Conservation (phyloP, 2,888 invertebrate genomes). For the Coelopa pilipes region DNA sequence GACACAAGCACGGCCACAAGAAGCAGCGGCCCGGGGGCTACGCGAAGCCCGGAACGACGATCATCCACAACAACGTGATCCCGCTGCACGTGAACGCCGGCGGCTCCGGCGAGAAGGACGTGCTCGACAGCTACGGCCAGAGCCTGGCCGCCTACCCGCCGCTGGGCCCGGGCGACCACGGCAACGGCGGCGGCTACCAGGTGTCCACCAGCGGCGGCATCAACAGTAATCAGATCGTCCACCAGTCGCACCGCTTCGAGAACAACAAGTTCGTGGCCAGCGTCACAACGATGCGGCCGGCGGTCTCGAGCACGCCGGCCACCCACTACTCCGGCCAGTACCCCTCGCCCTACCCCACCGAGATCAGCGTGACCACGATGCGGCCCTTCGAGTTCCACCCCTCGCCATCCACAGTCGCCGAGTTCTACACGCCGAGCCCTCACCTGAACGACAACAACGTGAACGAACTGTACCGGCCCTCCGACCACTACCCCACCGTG, state of each 20-base stretch:
- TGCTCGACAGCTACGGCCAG: conserved; percentile 62
- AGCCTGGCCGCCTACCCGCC: conserved; percentile 56
- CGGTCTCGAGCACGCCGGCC: conserved; percentile 46
- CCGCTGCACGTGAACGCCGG: conserved; percentile 58
- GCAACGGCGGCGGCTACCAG: conserved; percentile 38
- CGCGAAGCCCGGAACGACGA: conserved; percentile 56
- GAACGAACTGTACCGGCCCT: conserved; percentile 55
- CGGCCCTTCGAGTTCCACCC: conserved; percentile 52
- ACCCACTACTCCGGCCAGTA: conserved; percentile 49
- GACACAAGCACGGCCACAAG: conserved; percentile 38
- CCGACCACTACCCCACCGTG: conserved; percentile 56
- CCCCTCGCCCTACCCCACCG: conserved; percentile 50
- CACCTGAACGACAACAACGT: conserved; percentile 62
- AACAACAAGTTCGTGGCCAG: conserved; percentile 49
- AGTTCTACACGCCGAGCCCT: conserved; percentile 61
- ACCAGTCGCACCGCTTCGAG: conserved; percentile 35
- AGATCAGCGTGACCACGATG: conserved; percentile 46
- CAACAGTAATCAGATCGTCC: background rate
- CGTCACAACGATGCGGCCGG: conserved; percentile 53
- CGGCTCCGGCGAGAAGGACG: conserved; percentile 56
- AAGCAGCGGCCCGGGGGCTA: conserved; percentile 39
- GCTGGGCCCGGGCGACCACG: conserved; percentile 34
- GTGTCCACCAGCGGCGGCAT: conserved; percentile 16
- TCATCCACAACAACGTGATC: conserved; percentile 64
- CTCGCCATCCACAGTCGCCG: conserved; percentile 52